Evolutionary conservation across 2,113 vertebrate genomes (phyloP).

Genomic region (Leucosticte australis): DNA sequence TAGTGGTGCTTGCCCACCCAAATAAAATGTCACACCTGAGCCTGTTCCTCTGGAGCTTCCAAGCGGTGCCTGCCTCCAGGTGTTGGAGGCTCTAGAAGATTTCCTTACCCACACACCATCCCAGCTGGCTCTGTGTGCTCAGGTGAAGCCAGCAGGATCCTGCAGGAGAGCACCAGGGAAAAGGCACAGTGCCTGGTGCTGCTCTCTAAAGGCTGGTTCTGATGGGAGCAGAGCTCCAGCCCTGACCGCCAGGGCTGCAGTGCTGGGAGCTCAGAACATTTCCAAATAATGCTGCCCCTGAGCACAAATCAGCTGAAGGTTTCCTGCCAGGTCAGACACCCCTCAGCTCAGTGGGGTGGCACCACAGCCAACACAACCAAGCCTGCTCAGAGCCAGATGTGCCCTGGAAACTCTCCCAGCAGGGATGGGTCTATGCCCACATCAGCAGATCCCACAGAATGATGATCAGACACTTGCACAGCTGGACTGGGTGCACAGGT

Average conservation of each 20-base stretch:
- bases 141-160: not conserved
- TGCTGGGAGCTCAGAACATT: not conserved
- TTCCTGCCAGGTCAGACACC: not conserved
- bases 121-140: not conserved
- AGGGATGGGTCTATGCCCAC: too few relatives aligned
- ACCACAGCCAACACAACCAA: not conserved
- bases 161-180: not conserved
- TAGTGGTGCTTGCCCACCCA: accelerated
- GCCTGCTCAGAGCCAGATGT: not conserved
- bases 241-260: not conserved
- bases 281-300: not conserved
- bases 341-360: not conserved
- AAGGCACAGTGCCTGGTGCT: not conserved
- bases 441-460: not conserved
- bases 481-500: not conserved
- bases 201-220: not conserved
- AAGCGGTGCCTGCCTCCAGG: not conserved
- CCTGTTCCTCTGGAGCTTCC: not conserved
- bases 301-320: not conserved
- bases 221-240: not conserved
- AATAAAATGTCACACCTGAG: not conserved
- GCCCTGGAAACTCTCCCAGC: not conserved
- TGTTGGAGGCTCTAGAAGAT: not conserved
- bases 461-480: accelerated
- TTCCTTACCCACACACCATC: not conserved